phyloP scores from a whole-genome alignment of 2,113 vertebrate species.

The Callocephalon fimbriatum region DNA sequence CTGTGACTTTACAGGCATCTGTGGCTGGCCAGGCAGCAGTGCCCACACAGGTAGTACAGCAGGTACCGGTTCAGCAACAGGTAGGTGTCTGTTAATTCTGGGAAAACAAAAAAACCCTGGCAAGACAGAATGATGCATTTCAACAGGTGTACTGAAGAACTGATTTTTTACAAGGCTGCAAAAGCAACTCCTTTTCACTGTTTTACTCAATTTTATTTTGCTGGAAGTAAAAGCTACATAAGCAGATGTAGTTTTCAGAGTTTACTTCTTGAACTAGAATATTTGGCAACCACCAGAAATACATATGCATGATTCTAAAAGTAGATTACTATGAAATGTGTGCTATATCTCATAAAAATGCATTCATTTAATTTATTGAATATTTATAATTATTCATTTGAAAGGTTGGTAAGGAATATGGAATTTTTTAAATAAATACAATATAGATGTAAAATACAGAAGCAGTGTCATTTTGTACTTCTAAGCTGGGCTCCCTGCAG shows the following conservation, averaged over 20 bases:
- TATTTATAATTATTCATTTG: conserved; percentile 8
- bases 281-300: not conserved
- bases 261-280: conserved; percentile 20
- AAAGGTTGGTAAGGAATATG: not conserved
- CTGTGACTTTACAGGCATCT: conserved; percentile 83
- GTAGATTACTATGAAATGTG: not conserved
- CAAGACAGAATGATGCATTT: conserved; percentile 17
- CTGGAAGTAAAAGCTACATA: conserved; percentile 2
- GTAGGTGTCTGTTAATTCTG: conserved; percentile 61
- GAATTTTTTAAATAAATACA: not conserved
- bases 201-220: conserved; percentile 16
- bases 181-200: not conserved
- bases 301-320: not conserved
- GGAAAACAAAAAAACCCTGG: not conserved
- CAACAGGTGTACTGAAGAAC: not conserved
- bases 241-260: not conserved
- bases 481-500: not conserved
- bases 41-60: conserved; percentile 82
- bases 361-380: not conserved
- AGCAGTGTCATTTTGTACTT: not conserved
- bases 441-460: conserved; percentile 16
- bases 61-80: conserved; percentile 82
- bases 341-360: conserved; percentile 6
- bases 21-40: conserved; percentile 82
- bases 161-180: not conserved